These are phyloP conservation scores for Planiliza haematocheilus DNA, from an alignment of 2,113 vertebrate genomes.

Conservation along the genomic window DNA sequence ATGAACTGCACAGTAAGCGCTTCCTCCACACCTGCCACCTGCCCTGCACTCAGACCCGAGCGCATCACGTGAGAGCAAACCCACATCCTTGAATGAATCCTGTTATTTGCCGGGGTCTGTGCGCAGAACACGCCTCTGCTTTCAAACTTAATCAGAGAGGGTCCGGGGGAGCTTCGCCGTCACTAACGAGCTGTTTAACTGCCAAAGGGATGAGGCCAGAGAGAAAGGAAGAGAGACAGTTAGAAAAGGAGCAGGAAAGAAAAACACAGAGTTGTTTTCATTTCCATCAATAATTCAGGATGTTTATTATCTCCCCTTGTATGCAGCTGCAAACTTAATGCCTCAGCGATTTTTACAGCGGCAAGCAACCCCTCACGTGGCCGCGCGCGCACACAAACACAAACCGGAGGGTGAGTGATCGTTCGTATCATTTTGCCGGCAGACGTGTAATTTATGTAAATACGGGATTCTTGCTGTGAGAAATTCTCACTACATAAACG, in stretches of 20 bases:
- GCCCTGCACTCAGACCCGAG: constrained; percentile 33
- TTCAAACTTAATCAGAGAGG: constrained; percentile 33
- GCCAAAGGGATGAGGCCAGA: constrained; percentile 28
- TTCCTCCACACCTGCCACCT: constrained; percentile 57
- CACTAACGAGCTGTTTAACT: constrained; percentile 58
- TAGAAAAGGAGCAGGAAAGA: constrained; percentile 26
- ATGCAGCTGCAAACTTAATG: constrained; percentile 64
- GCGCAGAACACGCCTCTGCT: neutral
- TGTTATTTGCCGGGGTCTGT: neutral
- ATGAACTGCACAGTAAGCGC: constrained; percentile 53
- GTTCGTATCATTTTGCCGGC: constrained; percentile 46
- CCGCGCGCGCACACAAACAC: constrained; percentile 9
- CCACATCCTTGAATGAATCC: neutral
- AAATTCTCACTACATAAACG: constrained; percentile 14
- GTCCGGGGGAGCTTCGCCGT: constrained; percentile 25
- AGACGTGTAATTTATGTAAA: constrained; percentile 43
- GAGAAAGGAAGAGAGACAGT: constrained; percentile 5
- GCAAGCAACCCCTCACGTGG: constrained; percentile 31
- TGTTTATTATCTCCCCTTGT: constrained; percentile 72
- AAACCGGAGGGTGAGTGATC: constrained; percentile 37
- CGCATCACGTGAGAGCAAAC: constrained; percentile 12
- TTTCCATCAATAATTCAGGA: constrained; percentile 77
- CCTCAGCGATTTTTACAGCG: constrained; percentile 63
- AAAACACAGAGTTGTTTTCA: constrained; percentile 66
- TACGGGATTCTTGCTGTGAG: constrained; percentile 15